Percentiles rank a stretch among this genome's conserved stretches.
Conservation (phyloP, 2,888 invertebrate species). For the Diloba caeruleocephala region DNA sequence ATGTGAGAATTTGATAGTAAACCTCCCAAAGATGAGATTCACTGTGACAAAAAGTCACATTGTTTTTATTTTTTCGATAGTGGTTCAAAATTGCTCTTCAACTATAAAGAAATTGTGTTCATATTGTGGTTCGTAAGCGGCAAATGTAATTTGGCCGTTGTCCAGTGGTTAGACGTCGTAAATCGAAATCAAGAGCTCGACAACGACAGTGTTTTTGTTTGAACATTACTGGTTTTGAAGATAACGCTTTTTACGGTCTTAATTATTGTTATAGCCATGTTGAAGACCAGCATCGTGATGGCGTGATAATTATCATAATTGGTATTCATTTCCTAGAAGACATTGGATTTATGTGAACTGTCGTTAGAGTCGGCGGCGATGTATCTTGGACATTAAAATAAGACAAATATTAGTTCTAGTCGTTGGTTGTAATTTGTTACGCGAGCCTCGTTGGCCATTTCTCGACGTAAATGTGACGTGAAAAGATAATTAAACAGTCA, state of each 20-base stretch:
- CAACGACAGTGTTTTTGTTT: slow-evolving; percentile 80
- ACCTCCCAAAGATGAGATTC: slow-evolving; percentile 58
- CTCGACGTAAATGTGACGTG: slow-evolving; percentile 48
- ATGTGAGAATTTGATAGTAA: slow-evolving; percentile 82
- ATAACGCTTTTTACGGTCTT: slow-evolving; percentile 82
- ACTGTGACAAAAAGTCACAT: slow-evolving; percentile 35
- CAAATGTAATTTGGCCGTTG: slow-evolving; percentile 52
- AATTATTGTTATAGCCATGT: slow-evolving; percentile 81
- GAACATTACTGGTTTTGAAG: slow-evolving; percentile 82
- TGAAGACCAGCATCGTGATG: slow-evolving; percentile 71
- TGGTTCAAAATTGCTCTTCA: slow-evolving; percentile 31
- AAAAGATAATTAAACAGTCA: slow-evolving; percentile 57
- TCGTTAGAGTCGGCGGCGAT: slow-evolving; percentile 39
- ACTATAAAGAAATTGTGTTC: slow-evolving; percentile 33
- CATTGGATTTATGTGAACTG: slow-evolving; percentile 58
- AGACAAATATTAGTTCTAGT: slow-evolving; percentile 42
- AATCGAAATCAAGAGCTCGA: slow-evolving; percentile 78
- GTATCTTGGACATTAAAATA: slow-evolving; percentile 52
- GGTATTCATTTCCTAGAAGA: slow-evolving; percentile 75
- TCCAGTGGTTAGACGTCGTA: slow-evolving; percentile 66
- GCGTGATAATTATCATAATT: slow-evolving; percentile 84
- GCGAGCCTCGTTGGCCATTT: slow-evolving; percentile 44
- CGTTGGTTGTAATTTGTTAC: slow-evolving; percentile 42
- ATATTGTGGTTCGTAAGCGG: slow-evolving; percentile 22
- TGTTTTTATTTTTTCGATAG: slow-evolving; percentile 6